A percentile compares a stretch with the other conserved stretches of the same genome.
phyloP scores from a whole-genome alignment of 1,140 invertebrate species.

The Orchesella cincta region DNA sequence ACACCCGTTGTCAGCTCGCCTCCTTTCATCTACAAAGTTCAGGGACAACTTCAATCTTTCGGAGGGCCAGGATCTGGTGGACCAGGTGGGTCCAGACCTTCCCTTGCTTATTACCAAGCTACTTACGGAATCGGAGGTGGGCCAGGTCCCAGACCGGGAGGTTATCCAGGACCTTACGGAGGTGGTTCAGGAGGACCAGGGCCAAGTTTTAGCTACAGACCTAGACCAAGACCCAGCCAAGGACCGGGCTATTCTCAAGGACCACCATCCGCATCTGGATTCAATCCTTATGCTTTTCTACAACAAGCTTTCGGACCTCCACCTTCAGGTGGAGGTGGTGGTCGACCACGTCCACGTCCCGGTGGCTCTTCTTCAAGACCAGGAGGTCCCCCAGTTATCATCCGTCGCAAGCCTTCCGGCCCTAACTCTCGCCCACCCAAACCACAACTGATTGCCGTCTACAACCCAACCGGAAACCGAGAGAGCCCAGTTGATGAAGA shows the following conservation, averaged over 20 bases:
- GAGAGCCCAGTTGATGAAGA: slow-evolving; percentile 21
- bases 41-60: neutral
- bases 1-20: neutral
- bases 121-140: neutral
- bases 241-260: neutral
- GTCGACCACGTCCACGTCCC: neutral
- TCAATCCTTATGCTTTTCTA: neutral
- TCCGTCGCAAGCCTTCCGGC: neutral
- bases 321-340: neutral
- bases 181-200: neutral
- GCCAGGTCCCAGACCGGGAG: neutral
- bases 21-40: slow-evolving; percentile 12
- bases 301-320: too few species aligned
- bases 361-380: neutral
- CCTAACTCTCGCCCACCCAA: slow-evolving; percentile 2
- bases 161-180: neutral
- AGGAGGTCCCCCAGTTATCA: slow-evolving; percentile 2
- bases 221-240: neutral
- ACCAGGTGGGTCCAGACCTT: neutral
- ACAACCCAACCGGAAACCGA: neutral
- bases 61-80: neutral
- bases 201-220: neutral
- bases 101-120: neutral
- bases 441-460: slow-evolving; percentile 1
- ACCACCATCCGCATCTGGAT: neutral